phyloP scores from a whole-genome alignment of 64 coral and sea anemone species.

The Exaiptasia diaphana region DNA sequence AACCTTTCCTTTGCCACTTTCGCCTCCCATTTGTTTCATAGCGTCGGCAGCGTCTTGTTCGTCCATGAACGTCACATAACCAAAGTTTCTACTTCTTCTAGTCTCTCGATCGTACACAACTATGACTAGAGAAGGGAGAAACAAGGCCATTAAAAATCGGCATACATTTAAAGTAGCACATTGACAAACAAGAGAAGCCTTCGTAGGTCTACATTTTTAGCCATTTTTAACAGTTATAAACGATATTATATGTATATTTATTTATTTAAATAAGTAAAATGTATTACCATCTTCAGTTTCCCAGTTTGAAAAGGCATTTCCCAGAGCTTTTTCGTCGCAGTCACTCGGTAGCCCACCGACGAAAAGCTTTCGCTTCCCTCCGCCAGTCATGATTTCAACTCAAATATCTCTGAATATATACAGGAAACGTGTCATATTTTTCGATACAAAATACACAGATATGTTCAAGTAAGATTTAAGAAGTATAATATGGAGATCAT shows the following conservation, averaged over 20 bases:
- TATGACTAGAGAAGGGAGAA: slow-evolving; percentile 12
- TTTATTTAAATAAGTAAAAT: too few relatives aligned
- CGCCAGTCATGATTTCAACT: neutral
- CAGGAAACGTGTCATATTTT: too few relatives aligned
- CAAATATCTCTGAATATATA: too few relatives aligned
- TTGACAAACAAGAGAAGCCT: too few relatives aligned
- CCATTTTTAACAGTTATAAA: too few relatives aligned
- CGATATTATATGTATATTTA: too few relatives aligned
- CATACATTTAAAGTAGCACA: too few relatives aligned
- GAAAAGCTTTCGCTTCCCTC: slow-evolving; percentile 25
- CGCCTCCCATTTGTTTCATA: slow-evolving; percentile 40
- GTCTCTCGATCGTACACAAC: slow-evolving; percentile 57
- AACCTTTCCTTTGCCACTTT: slow-evolving; percentile 46
- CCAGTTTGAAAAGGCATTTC: slow-evolving; percentile 42
- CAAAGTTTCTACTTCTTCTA: slow-evolving; percentile 42
- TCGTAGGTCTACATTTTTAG: too few relatives aligned
- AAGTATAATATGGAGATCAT: too few relatives aligned
- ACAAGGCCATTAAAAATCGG: neutral
- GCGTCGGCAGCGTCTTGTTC: slow-evolving; percentile 39
- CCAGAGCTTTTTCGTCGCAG: slow-evolving; percentile 48
- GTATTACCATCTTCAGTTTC: slow-evolving; percentile 60
- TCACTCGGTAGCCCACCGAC: slow-evolving; percentile 46
- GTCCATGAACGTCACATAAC: slow-evolving; percentile 48
- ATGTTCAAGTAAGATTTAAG: too few relatives aligned
- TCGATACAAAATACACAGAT: too few relatives aligned